These are phyloP conservation scores for Ailuropoda melanoleuca DNA, from an alignment of 2,113 vertebrate genomes.

Conservation along the genomic window DNA sequence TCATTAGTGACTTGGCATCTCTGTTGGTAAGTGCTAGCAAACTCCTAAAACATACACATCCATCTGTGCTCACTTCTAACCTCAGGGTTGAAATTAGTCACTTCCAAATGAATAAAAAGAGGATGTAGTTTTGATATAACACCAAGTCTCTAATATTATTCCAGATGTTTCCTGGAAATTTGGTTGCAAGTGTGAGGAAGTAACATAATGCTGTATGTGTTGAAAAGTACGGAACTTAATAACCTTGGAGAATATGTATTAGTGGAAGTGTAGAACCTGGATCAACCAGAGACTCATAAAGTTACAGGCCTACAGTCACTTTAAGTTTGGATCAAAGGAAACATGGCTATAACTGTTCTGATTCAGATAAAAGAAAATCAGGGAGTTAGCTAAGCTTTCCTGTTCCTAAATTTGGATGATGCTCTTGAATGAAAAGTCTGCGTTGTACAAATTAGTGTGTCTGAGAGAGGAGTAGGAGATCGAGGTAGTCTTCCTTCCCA, in stretches of 20 bases:
- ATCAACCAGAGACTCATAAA: neutral
- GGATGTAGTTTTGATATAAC: conserved; percentile 60
- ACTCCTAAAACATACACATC: neutral
- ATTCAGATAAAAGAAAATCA: neutral
- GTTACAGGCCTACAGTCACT: neutral
- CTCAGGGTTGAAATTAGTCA: conserved; percentile 47
- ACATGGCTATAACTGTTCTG: neutral
- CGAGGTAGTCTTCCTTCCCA: neutral
- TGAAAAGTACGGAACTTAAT: conserved; percentile 36
- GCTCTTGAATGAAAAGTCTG: conserved; percentile 3
- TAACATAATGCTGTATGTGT: conserved; percentile 38
- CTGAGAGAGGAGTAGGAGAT: neutral
- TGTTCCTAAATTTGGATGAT: neutral
- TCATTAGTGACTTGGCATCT: neutral
- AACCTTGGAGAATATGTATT: neutral
- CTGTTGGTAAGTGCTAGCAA: neutral
- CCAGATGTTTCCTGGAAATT: conserved; percentile 73
- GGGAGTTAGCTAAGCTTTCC: neutral
- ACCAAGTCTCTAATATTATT: conserved; percentile 47
- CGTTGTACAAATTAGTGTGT: neutral
- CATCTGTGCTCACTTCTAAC: neutral
- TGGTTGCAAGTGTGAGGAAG: conserved; percentile 49
- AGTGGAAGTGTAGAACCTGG: neutral
- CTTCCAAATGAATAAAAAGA: conserved; percentile 58
- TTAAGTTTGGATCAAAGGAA: neutral